These are phyloP conservation scores for Aphis gossypii DNA, from an alignment of 1,140 invertebrate genomes.

Conservation along the genomic window DNA sequence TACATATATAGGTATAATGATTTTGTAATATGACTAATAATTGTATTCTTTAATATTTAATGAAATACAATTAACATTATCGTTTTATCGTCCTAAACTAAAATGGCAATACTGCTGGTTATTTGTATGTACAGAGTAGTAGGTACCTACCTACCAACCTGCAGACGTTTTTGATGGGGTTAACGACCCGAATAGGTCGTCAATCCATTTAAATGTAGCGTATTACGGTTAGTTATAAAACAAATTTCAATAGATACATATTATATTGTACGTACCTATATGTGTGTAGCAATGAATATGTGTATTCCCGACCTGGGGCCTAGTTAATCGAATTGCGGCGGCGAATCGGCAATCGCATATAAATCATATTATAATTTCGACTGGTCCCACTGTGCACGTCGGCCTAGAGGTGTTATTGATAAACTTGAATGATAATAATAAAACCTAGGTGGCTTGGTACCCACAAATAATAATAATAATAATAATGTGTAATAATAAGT, in stretches of 20 bases:
- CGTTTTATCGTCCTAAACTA: neutral
- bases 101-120: neutral
- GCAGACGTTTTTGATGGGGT: neutral
- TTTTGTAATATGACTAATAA: neutral
- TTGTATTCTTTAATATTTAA: neutral
- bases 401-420: neutral
- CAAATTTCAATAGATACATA: neutral
- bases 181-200: neutral
- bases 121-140: neutral
- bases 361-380: conserved; percentile 4
- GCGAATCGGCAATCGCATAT: neutral
- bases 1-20: neutral
- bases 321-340: conserved; percentile 35
- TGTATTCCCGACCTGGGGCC: conserved; percentile 30
- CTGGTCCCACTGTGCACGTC: neutral
- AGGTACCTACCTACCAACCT: neutral
- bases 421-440: neutral
- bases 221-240: conserved; percentile 15
- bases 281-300: neutral
- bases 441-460: neutral
- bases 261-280: neutral
- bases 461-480: neutral
- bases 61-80: neutral
- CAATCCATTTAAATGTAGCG: neutral
- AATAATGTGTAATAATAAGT: neutral